Evolutionary conservation across 2,888 invertebrate species (phyloP).

Genomic region (Andrena fulva): DNA sequence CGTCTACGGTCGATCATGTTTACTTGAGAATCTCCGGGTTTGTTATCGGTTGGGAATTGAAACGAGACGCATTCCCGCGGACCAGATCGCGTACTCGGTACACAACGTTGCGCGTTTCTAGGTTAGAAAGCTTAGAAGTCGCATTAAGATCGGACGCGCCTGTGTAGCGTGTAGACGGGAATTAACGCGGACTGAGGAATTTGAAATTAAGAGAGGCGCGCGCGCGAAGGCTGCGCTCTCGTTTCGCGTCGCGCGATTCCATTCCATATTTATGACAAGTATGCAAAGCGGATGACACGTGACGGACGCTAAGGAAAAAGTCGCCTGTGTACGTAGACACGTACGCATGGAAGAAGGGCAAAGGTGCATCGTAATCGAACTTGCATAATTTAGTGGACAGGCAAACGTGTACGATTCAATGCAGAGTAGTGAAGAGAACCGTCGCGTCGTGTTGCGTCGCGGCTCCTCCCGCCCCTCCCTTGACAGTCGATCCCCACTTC

Average conservation of each 20-base stretch:
- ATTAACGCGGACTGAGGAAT: neutral
- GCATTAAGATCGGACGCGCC: too few relatives aligned
- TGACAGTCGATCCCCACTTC: neutral
- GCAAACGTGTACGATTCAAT: conserved; percentile 35
- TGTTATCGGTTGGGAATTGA: neutral
- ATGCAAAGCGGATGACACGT: conserved; percentile 16
- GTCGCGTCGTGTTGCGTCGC: conserved; percentile 10
- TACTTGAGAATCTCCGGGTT: too few relatives aligned
- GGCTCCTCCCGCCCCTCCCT: neutral
- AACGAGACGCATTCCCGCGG: neutral
- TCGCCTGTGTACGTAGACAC: neutral
- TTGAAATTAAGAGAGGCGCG: neutral
- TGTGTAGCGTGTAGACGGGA: too few relatives aligned
- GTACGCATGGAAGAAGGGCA: conserved; percentile 10
- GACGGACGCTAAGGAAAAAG: conserved; percentile 13
- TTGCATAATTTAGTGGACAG: conserved; percentile 53
- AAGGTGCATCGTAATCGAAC: conserved; percentile 42
- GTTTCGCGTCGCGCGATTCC: conserved; percentile 3
- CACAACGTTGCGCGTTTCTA: neutral
- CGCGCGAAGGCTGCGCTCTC: neutral
- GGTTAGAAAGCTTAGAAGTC: neutral
- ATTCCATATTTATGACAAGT: conserved; percentile 21
- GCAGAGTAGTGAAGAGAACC: conserved; percentile 28
- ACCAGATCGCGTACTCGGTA: too few relatives aligned
- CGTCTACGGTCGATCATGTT: too few relatives aligned